These are phyloP conservation scores for Acholoe squamosa DNA, from an alignment of 2,888 invertebrate genomes.

Conservation along the genomic window DNA sequence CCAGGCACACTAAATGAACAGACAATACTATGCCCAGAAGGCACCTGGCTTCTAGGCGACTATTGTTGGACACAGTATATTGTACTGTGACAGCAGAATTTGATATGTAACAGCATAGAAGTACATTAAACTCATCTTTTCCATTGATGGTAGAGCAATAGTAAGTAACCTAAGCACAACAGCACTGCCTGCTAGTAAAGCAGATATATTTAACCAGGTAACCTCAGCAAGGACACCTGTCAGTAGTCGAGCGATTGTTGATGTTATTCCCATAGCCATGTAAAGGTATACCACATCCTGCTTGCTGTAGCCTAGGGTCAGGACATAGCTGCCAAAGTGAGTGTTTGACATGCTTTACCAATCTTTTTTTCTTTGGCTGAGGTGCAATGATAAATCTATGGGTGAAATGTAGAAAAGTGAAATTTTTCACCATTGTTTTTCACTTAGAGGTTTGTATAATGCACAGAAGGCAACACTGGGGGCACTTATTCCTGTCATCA, in stretches of 20 bases:
- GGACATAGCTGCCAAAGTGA: not conserved
- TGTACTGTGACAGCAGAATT: not conserved
- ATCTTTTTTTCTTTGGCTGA: not conserved
- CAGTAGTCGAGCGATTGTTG: not conserved
- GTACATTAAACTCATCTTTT: not conserved
- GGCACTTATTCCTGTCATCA: too few species aligned
- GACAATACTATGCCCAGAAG: too few species aligned
- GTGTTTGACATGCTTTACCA: not conserved
- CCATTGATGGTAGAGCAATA: not conserved
- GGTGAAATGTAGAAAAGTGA: not conserved
- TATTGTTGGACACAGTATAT: not conserved
- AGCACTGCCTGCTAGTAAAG: not conserved
- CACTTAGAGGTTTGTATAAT: too few species aligned
- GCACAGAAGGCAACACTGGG: too few species aligned
- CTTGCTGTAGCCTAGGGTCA: not conserved
- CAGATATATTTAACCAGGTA: not conserved
- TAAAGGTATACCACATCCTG: not conserved
- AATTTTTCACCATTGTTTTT: not conserved
- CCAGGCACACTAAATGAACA: too few species aligned
- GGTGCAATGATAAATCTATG: not conserved
- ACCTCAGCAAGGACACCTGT: not conserved
- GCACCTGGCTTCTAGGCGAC: too few species aligned
- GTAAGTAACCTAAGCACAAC: not conserved
- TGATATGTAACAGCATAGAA: not conserved
- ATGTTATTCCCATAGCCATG: not conserved